Conservation (phyloP, 2,797 vertebrate genomes). For the Melanotaenia boesemani region DNA sequence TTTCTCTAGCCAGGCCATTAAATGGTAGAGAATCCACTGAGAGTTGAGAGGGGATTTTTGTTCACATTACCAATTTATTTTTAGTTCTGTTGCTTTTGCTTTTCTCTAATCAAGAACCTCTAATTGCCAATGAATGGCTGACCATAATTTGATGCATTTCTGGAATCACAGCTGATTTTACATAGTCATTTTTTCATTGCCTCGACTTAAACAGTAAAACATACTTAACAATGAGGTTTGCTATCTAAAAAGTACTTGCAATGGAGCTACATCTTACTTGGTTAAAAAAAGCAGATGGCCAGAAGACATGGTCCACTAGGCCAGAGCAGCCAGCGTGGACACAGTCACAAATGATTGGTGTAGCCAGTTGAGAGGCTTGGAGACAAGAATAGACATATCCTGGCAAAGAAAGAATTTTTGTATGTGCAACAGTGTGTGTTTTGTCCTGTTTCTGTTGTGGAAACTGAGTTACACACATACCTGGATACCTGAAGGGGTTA, state of each 20-base stretch:
- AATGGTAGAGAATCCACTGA: conserved; percentile 49
- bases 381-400: conserved; percentile 66
- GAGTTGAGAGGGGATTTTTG: conserved; percentile 42
- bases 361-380: conserved; percentile 53
- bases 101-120: conserved; percentile 18
- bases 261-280: conserved; percentile 17
- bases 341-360: conserved; percentile 65
- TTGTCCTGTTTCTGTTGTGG: conserved; percentile 68
- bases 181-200: conserved; percentile 3
- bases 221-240: conserved; percentile 1
- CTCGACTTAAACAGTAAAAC: conserved; percentile 17
- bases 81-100: conserved; percentile 28
- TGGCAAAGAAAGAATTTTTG: conserved; percentile 26
- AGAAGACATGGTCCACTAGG: conserved; percentile 65
- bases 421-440: conserved; percentile 26
- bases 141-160: conserved; percentile 17
- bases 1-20: conserved; percentile 79
- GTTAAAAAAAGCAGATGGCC: conserved; percentile 37
- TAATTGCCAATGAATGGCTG: conserved; percentile 15
- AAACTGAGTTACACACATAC: conserved; percentile 68
- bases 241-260: neutral
- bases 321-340: conserved; percentile 64
- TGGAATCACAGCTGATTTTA: conserved; percentile 20
- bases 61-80: conserved; percentile 36
- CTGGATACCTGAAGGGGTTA: conserved; percentile 66